Base-by-base conservation (phyloP, 2,113 vertebrate genomes). In the Proterorhinus semilunaris region DNA sequence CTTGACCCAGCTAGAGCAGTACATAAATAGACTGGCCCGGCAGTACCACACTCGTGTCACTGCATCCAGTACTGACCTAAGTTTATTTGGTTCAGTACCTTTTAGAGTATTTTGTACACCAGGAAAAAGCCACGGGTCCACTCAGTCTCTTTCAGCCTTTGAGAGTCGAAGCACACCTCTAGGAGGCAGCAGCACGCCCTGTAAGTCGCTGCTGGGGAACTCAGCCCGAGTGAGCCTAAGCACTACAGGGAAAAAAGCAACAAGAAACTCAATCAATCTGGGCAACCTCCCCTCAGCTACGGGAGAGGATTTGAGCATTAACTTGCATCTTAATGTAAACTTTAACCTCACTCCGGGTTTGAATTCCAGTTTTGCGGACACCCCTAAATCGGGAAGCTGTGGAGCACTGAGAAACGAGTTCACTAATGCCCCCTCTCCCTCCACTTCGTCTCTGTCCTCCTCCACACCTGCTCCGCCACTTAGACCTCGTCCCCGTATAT, bases 251-350 rank as follows among this genome's bases (percentile, higher is more conserved):
- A 93, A 93, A 75, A 91, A 86, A 52, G 86, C 89, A 45, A 92
- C 86, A 16, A 86, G 93, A 79, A 94, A 94, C 76, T 93, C 92
- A 7, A 93, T 93, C 78, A 93, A 93, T 71, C 85, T 93, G 36
- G 93, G 93, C 42, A 93, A 93, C 79, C 86, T 93, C 21, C 92
- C 93, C 5, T 93, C 93, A 7, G 87, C 91, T n/a, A 93, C 92
- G 0, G 92, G 92, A 43, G 93, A 93, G 21, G 91, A 93, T 71
- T 58, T 93, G 66, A 93, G 88, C 69, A 92, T 93, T 61, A 93
- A 90, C 55, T 87, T 93, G 65, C 91, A 93, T 72, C 78, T 93
- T 10, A 93, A 93, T 67, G 81, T 93, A 27, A 93, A 91, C 76
- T 76, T 94, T 15, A 93, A 92, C 62, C 82, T 92, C 63, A 85